Conservation (phyloP, 2,113 vertebrate species). For the Coregonus clupeaformis region DNA sequence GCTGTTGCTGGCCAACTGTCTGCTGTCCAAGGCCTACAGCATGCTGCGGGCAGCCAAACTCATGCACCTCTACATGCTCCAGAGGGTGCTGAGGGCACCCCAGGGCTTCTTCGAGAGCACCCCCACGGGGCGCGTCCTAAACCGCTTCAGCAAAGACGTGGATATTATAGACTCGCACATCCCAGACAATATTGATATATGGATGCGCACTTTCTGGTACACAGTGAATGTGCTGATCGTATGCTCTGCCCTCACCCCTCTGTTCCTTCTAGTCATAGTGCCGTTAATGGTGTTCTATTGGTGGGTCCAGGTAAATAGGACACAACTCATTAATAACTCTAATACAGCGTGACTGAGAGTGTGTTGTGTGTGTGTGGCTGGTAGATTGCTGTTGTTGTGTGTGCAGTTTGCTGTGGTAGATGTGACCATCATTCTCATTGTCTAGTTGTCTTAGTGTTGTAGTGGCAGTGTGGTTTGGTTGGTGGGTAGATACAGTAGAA, state of each 20-base stretch:
- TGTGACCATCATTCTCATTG: conserved; percentile 22
- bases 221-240: conserved; percentile 80
- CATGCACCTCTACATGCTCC: conserved; percentile 74
- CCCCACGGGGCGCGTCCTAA: conserved; percentile 76
- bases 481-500: conserved; percentile 23
- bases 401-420: neutral
- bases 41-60: conserved; percentile 75
- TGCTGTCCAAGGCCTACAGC: conserved; percentile 74
- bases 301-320: conserved; percentile 84
- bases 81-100: conserved; percentile 73
- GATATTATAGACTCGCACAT: conserved; percentile 77
- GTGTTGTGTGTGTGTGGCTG: conserved; percentile 11
- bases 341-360: conserved; percentile 60
- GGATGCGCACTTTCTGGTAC: conserved; percentile 84
- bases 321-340: conserved; percentile 67
- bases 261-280: conserved; percentile 79
- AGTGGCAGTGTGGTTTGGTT: conserved; percentile 41
- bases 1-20: conserved; percentile 75
- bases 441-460: conserved; percentile 34
- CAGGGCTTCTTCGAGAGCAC: conserved; percentile 78
- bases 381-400: conserved; percentile 35
- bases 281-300: conserved; percentile 82
- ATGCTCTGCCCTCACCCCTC: conserved; percentile 80
- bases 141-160: conserved; percentile 82
- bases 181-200: conserved; percentile 81